Evolutionary conservation across 2,797 vertebrate genomes (phyloP), one percentile per base, ranked within the genome.

Genomic region (Eulemur mongoz): DNA sequence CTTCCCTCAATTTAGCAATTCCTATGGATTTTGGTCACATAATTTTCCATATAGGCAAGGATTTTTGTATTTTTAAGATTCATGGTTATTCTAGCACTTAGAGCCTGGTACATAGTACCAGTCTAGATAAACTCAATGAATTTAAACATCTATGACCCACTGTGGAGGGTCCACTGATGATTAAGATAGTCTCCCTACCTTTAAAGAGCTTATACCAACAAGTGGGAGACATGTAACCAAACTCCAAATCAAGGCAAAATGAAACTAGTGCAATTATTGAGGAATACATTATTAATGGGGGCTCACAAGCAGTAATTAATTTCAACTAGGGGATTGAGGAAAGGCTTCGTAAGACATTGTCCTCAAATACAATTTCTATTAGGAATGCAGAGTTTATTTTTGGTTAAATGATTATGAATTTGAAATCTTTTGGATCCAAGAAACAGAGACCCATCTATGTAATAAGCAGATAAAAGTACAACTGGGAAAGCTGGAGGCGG

Each of bases 31-130:
- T 72, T 61, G 4, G 17, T 78, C 40, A 82, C 3, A 11, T 48
- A 70, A 57, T 73, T 95, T 95, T 52, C 79, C 95, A 84, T n/a
- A 45, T 85, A 70, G 87, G 59, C 22, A 89, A 32, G 11, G 18
- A 48, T 88, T 73, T 93, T 75, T 48, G 14, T n/a, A 15, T 90
- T 69, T 82, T 84, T 75, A 54, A 32, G 92, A 86, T 27, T 54
- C 18, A 57, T 50, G 50, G 17, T 73, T 73, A 73, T 52, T 75
- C 7, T 35, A 72, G 54, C 25, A 79, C 69, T 76, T 70, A 92
- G 12, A 78, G 27, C 22, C 35, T 61, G 40, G 72, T 45, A 63
- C n/a, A n/a, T 25, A 40, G n/a, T 40, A 63, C 38, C 20, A 8
- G n/a, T 14, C 6, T 54, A 57, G 84, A 43, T 32, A 22, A 65